Evolutionary conservation across 1,140 invertebrate genomes (phyloP), one percentile per base, ranked within the genome.

Genomic region (Gonatopus flavifemur): DNA sequence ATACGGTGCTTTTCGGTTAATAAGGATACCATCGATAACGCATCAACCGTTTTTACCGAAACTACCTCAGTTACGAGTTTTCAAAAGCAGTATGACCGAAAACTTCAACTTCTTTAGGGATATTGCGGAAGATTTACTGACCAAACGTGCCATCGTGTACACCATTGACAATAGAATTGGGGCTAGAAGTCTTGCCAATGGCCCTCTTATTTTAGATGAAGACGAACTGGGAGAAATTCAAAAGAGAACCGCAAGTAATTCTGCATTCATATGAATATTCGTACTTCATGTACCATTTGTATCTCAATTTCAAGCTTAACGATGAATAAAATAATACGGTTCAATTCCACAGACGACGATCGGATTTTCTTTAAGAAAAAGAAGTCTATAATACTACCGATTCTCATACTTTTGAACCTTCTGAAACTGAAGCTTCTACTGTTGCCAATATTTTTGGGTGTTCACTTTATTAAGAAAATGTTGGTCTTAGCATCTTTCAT

Each of bases 401-500:
- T 87, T 20, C 71, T 86, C 0, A 83, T 83, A 31, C 55, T 88
- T 10, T 52, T 87, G 19, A 83, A 85, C 16, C 66, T 84, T 0
- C 54, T 86, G 35, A 87, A 87, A 70, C 69, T 84, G 2, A 88
- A 87, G 49, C 61, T 85, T 6, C 55, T 87, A 33, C 65, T 87
- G 3, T 70, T 85, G 4, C 83, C 86, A 0, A 81, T 87, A 9
- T 78, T 87, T 9, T 66, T 87, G 3, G 79, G 80, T 2, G 82
- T 88, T 1, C 77, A 88, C 48, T 78, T 86, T 55, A 86, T 88
- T 47, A 88, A 88, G 72, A 88, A 88, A 54, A 67, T 88, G 7
- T 67, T 88, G 7, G 67, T 88, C 3, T 54, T 86, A 0, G 84
- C 80, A 1, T 84, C 84, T 0, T 51, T 88, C 15, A 67, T 86